Percentiles rank a stretch among this genome's conserved stretches.
phyloP scores from a whole-genome alignment of 2,888 invertebrate species.

The Autographa gamma region DNA sequence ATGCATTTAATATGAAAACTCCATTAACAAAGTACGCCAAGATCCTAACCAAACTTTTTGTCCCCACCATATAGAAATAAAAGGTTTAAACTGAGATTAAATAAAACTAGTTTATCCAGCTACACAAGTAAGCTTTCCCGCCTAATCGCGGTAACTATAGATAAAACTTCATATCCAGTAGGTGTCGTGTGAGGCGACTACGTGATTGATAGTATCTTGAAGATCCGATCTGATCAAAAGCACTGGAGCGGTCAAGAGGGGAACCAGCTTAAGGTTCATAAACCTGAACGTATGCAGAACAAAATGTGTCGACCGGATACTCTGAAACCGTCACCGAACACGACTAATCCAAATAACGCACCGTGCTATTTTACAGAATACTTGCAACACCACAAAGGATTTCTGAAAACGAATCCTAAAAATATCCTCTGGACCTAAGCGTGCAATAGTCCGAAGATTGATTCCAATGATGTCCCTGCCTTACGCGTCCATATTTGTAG shows the following conservation, averaged over 20 bases:
- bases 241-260: slow-evolving; percentile 32
- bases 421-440: slow-evolving; percentile 31
- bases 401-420: slow-evolving; percentile 40
- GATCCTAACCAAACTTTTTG: too few relatives aligned
- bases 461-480: slow-evolving; percentile 36
- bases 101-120: neutral
- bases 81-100: neutral
- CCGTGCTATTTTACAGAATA: slow-evolving; percentile 49
- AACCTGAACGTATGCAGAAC: neutral
- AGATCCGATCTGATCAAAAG: slow-evolving; percentile 44
- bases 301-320: slow-evolving; percentile 28
- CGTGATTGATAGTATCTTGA: slow-evolving; percentile 47
- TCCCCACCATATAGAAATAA: neutral
- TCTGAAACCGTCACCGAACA: slow-evolving; percentile 32
- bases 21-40: too few relatives aligned
- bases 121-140: neutral
- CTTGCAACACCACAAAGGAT: slow-evolving; percentile 37
- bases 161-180: slow-evolving; percentile 11
- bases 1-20: too few relatives aligned
- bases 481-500: slow-evolving; percentile 56
- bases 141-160: slow-evolving; percentile 7
- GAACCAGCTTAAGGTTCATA: slow-evolving; percentile 17
- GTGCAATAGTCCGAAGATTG: slow-evolving; percentile 35
- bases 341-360: slow-evolving; percentile 31
- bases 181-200: slow-evolving; percentile 34